Percentiles rank a stretch among this genome's conserved stretches.
phyloP scores from a whole-genome alignment of 2,888 invertebrate genomes.

The Mythimna ferrago region DNA sequence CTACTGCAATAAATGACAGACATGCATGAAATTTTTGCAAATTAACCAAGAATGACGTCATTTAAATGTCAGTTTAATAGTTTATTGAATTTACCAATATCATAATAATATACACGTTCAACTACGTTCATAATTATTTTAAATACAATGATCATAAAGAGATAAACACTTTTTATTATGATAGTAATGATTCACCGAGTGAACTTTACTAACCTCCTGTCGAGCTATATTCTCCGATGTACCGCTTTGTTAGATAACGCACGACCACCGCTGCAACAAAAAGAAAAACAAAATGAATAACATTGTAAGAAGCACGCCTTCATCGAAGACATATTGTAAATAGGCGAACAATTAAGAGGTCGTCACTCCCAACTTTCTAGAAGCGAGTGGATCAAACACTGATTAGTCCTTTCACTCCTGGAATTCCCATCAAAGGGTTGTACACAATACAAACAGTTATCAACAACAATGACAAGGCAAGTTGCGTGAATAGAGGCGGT shows the following conservation, averaged over 20 bases:
- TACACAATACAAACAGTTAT: slow-evolving; percentile 85
- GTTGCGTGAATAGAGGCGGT: slow-evolving; percentile 75
- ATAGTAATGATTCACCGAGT: slow-evolving; percentile 52
- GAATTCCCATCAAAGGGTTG: slow-evolving; percentile 80
- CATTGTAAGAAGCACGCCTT: slow-evolving; percentile 64
- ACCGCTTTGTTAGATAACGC: slow-evolving; percentile 94
- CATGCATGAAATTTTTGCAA: slow-evolving; percentile 46
- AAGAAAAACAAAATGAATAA: slow-evolving; percentile 70
- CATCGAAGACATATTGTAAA: slow-evolving; percentile 69
- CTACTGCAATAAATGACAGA: slow-evolving; percentile 47
- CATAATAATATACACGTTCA: slow-evolving; percentile 5
- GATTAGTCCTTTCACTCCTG: slow-evolving; percentile 88
- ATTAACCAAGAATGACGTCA: slow-evolving; percentile 59
- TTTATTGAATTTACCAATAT: slow-evolving; percentile 43
- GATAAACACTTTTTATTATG: slow-evolving; percentile 42
- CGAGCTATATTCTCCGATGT: slow-evolving; percentile 95
- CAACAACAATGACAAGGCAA: slow-evolving; percentile 86
- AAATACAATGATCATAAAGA: slow-evolving; percentile 32
- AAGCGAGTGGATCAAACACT: slow-evolving; percentile 73
- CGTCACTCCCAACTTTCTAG: slow-evolving; percentile 86
- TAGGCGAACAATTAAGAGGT: slow-evolving; percentile 79
- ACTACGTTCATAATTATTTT: slow-evolving; percentile 27
- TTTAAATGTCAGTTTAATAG: slow-evolving; percentile 43
- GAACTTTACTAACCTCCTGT: slow-evolving; percentile 92
- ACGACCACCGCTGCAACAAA: slow-evolving; percentile 94